Conservation (phyloP, 2,113 vertebrate species). For the Vombatus ursinus region DNA sequence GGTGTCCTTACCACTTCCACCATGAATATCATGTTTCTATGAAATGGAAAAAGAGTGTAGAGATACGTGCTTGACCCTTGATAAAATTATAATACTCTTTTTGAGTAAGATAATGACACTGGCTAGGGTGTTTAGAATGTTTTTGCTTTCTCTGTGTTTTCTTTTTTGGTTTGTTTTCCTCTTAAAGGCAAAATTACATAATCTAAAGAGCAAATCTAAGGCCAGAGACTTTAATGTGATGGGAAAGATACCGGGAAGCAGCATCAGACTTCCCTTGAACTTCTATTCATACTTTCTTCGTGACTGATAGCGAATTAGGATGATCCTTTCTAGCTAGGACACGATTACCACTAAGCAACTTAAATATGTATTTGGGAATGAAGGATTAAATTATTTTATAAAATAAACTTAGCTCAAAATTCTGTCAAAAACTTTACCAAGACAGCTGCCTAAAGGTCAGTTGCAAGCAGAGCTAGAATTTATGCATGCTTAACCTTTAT, state of each 20-base stretch:
- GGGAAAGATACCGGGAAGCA: not conserved
- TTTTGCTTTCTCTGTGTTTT: not conserved
- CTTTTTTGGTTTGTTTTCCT: not conserved
- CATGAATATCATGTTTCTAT: not conserved
- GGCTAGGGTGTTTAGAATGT: not conserved
- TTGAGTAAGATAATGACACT: not conserved
- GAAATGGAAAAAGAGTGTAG: not conserved
- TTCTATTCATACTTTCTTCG: not conserved
- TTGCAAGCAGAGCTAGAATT: not conserved
- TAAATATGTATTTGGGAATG: not conserved
- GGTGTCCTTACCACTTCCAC: not conserved
- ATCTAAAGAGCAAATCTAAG: not conserved
- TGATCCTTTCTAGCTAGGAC: not conserved
- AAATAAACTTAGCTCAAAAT: not conserved
- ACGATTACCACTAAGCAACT: not conserved
- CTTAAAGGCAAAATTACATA: not conserved
- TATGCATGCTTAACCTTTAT: not conserved
- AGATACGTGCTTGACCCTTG: not conserved
- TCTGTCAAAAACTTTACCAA: not conserved
- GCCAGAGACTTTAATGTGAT: not conserved
- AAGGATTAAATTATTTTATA: not conserved
- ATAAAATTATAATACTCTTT: not conserved
- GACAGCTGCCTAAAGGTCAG: not conserved
- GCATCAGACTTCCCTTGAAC: not conserved
- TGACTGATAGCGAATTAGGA: not conserved